These are phyloP conservation scores for Ammodytes marinus DNA, from an alignment of 2,113 vertebrate genomes.

Conservation along the genomic window DNA sequence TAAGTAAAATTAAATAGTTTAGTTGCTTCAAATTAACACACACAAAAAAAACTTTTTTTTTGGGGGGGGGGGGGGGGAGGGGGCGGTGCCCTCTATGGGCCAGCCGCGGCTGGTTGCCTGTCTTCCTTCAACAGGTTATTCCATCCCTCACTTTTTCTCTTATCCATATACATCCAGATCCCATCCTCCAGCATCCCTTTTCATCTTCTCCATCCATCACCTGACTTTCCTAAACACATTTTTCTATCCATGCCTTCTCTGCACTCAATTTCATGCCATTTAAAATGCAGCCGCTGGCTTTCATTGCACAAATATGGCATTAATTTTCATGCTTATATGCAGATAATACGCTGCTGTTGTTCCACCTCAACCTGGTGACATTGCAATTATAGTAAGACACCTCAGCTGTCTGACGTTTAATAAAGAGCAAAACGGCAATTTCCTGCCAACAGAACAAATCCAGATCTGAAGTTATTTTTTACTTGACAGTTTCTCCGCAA, in stretches of 20 bases:
- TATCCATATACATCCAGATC: background rate
- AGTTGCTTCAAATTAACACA: too few relatives aligned
- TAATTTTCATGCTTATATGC: background rate
- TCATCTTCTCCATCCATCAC: too few relatives aligned
- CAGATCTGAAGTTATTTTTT: background rate
- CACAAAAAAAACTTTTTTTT: too few relatives aligned
- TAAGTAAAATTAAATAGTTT: too few relatives aligned
- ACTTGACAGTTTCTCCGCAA: background rate
- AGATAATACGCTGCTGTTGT: background rate
- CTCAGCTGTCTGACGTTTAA: background rate
- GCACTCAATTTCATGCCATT: background rate
- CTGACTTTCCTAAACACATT: too few relatives aligned
- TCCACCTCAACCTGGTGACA: background rate
- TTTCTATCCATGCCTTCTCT: too few relatives aligned
- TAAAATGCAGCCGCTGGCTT: background rate
- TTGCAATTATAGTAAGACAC: background rate
- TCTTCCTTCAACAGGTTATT: background rate
- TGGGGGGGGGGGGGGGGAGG: too few relatives aligned
- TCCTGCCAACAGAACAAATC: background rate
- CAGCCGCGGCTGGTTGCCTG: too few relatives aligned
- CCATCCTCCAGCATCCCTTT: background rate
- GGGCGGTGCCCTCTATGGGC: too few relatives aligned
- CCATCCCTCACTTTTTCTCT: background rate
- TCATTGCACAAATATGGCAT: background rate
- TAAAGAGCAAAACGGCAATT: background rate